Evolutionary conservation across 2,888 invertebrate species (phyloP).

Genomic region (Chloromyia formosa): DNA sequence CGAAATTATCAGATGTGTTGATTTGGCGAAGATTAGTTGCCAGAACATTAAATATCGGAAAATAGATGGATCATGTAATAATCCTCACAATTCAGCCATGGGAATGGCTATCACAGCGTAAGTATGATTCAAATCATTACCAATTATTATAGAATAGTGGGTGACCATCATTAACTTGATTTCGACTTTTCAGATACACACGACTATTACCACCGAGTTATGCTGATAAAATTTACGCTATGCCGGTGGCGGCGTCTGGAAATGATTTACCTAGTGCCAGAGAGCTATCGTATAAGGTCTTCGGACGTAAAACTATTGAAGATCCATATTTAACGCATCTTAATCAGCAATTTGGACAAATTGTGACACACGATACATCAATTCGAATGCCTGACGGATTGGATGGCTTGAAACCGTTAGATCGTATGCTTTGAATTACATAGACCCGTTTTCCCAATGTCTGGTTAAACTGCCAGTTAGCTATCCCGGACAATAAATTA

Average conservation of each 20-base stretch:
- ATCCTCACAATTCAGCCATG: slow-evolving; percentile 6
- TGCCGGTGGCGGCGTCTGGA: background rate
- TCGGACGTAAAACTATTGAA: background rate
- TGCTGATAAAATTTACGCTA: background rate
- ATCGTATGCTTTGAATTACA: background rate
- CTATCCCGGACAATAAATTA: too few species aligned
- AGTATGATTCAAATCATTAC: background rate
- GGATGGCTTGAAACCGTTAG: background rate
- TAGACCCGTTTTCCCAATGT: too few species aligned
- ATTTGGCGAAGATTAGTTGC: background rate
- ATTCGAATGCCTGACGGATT: slow-evolving; percentile 51
- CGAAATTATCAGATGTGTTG: background rate
- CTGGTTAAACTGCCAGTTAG: too few species aligned
- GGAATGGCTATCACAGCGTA: slow-evolving; percentile 21
- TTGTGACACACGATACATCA: slow-evolving; percentile 50
- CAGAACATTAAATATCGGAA: background rate
- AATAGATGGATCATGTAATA: slow-evolving; percentile 33
- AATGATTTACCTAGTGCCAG: slow-evolving; percentile 17
- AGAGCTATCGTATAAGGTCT: background rate
- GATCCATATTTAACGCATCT: background rate
- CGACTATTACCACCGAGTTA: slow-evolving; percentile 17
- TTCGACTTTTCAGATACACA: background rate
- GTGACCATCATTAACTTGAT: background rate
- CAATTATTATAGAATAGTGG: background rate
- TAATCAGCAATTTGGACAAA: slow-evolving; percentile 24